phyloP scores from a whole-genome alignment of 2,888 invertebrate species.

The Diabrotica balteata region DNA sequence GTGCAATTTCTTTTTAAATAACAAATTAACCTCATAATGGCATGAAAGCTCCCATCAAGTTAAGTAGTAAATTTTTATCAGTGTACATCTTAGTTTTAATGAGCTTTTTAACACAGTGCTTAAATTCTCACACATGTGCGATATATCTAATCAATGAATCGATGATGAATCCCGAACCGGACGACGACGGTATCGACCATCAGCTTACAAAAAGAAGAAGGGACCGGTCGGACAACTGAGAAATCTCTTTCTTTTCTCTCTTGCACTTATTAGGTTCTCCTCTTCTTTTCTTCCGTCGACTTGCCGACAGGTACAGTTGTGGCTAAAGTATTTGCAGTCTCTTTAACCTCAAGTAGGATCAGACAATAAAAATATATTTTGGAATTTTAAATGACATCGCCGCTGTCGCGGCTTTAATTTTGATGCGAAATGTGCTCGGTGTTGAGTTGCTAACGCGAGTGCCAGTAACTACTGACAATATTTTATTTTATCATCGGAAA shows the following conservation, averaged over 20 bases:
- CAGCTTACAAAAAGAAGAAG: conserved; percentile 37
- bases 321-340: conserved; percentile 47
- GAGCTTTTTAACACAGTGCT: conserved; percentile 51
- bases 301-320: conserved; percentile 46
- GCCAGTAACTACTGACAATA: too few species aligned
- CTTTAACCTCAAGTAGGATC: conserved; percentile 5
- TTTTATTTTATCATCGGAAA: too few species aligned
- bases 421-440: background rate
- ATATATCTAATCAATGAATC: conserved; percentile 61
- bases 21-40: too few species aligned
- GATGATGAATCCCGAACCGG: conserved; percentile 56
- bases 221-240: conserved; percentile 55
- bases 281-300: conserved; percentile 34
- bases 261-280: conserved; percentile 9
- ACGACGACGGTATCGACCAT: conserved; percentile 54
- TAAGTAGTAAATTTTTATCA: conserved; percentile 18
- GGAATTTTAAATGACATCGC: conserved; percentile 2
- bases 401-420: background rate
- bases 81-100: conserved; percentile 46
- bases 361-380: conserved; percentile 6
- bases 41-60: conserved; percentile 3
- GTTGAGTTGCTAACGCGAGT: too few species aligned
- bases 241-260: conserved; percentile 38
- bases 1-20: too few species aligned
- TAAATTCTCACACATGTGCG: conserved; percentile 54